Percentiles rank a stretch among this genome's conserved stretches.
Evolutionary conservation across 2,113 vertebrate species (phyloP).

Genomic region (Albula glossodonta): DNA sequence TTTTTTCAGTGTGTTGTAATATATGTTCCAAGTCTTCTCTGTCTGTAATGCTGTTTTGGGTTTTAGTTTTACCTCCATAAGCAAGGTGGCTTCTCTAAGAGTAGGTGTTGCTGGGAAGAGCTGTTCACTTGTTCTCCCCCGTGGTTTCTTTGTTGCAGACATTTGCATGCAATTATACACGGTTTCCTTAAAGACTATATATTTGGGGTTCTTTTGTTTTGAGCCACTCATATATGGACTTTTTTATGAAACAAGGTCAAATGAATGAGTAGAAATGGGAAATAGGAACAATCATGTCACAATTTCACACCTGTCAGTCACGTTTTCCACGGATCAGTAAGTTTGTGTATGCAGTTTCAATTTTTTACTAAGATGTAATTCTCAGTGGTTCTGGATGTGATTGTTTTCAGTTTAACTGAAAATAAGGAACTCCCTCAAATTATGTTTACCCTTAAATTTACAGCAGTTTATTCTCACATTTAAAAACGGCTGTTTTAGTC

Average conservation of each 20-base stretch:
- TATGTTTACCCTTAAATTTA: no score
- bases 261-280: neutral
- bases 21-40: no score
- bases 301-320: neutral
- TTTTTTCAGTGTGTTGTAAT: no score
- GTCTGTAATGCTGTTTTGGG: neutral
- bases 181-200: neutral
- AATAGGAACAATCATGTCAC: neutral
- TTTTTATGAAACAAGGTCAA: neutral
- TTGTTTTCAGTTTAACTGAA: no score
- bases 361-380: no score
- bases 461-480: no score
- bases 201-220: neutral
- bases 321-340: neutral
- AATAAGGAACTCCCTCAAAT: no score
- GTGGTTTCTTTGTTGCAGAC: neutral
- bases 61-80: neutral
- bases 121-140: neutral
- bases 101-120: neutral
- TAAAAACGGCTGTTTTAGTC: no score
- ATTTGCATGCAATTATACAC: neutral
- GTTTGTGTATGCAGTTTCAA: no score
- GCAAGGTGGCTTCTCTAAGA: neutral
- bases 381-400: no score
- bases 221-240: neutral